Conservation (phyloP, 2,113 vertebrate species). For the Atrichornis clamosus region DNA sequence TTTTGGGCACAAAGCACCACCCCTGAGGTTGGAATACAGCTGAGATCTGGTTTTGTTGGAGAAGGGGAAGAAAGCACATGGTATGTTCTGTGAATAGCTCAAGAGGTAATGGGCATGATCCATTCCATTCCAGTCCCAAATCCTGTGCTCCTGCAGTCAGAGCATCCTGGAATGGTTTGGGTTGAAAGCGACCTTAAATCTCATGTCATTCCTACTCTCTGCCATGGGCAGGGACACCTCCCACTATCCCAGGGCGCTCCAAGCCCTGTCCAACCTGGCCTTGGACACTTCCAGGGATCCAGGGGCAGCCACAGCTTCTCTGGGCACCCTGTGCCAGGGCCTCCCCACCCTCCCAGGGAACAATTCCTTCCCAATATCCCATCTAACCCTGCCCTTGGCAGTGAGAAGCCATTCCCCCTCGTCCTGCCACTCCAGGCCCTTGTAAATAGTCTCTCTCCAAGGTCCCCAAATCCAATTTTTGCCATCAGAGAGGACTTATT, state of each 20-base stretch:
- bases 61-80: background rate
- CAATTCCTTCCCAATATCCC: background rate
- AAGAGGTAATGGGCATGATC: background rate
- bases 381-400: background rate
- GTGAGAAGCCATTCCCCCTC: rapidly evolving
- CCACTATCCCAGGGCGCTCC: background rate
- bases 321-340: background rate
- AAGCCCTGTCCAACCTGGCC: background rate
- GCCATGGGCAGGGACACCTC: background rate
- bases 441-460: background rate
- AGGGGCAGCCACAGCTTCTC: background rate
- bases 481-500: background rate
- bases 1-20: background rate
- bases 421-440: background rate
- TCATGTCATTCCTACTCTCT: background rate
- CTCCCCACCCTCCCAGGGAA: background rate
- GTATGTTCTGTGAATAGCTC: background rate
- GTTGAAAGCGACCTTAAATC: rapidly evolving
- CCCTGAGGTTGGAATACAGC: background rate
- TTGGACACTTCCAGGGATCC: background rate
- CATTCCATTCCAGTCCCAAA: background rate
- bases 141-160: background rate
- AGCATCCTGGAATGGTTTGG: background rate
- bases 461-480: background rate
- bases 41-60: background rate